Conservation (phyloP, 2,888 invertebrate species). For the Dryococelus australis region DNA sequence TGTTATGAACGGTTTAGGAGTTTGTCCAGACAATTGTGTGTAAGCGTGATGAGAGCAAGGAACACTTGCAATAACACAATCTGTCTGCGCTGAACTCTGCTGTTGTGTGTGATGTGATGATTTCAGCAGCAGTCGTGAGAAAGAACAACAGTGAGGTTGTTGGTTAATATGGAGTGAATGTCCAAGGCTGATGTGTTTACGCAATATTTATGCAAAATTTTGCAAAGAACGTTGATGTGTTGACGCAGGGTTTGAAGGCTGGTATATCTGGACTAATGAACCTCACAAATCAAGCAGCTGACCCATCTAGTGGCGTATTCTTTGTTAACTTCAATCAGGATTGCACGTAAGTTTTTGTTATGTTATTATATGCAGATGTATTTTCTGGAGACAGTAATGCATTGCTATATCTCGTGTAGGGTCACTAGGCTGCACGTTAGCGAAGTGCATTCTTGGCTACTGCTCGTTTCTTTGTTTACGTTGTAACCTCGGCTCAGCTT, state of each 20-base stretch:
- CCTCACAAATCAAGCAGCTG: conserved; percentile 80
- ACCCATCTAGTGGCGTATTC: conserved; percentile 83
- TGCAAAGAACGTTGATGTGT: conserved; percentile 60
- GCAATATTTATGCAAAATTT: conserved; percentile 60
- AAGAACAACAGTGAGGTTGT: background rate
- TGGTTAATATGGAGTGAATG: conserved; percentile 48
- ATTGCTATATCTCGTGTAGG: no score
- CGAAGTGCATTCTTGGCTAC: conserved; percentile 32
- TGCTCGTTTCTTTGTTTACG: background rate
- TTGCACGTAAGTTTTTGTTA: conserved; percentile 82
- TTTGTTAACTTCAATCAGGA: conserved; percentile 98
- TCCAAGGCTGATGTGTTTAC: conserved; percentile 49
- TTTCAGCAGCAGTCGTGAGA: no score
- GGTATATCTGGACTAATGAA: conserved; percentile 79
- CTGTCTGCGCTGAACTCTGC: no score
- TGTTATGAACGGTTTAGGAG: no score
- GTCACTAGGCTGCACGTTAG: no score
- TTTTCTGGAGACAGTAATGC: no score
- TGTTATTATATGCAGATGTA: background rate
- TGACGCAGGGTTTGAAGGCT: conserved; percentile 60
- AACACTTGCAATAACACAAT: no score
- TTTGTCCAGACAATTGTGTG: no score
- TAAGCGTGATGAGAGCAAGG: no score
- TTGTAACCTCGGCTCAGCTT: no score
- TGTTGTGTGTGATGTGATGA: no score